Conservation (phyloP, 2,888 invertebrate species). For the Thera obeliscata region DNA sequence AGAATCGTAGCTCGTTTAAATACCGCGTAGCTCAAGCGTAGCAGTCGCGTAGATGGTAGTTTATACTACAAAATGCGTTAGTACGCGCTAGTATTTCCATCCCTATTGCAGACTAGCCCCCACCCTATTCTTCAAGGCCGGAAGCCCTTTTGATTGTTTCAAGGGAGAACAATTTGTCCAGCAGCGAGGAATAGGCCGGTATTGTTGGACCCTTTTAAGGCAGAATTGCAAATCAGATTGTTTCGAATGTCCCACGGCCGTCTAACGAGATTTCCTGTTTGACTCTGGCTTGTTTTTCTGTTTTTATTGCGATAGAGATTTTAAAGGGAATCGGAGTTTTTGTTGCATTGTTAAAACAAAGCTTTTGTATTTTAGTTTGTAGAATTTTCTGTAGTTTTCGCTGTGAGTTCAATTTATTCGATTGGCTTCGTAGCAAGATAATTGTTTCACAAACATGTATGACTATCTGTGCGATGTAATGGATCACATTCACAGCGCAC, state of each 20-base stretch:
- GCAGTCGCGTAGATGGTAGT: constrained; percentile 3
- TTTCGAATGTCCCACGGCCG: constrained; percentile 50
- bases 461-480: constrained; percentile 9
- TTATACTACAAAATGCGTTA: background rate
- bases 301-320: constrained; percentile 35
- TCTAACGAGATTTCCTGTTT: constrained; percentile 50
- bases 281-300: constrained; percentile 37
- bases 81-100: background rate
- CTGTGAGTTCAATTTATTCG: background rate
- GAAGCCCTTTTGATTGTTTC: constrained; percentile 56
- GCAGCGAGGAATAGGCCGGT: constrained; percentile 28
- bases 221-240: constrained; percentile 69
- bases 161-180: constrained; percentile 48
- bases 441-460: background rate
- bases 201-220: constrained; percentile 55
- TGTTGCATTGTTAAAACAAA: constrained; percentile 10
- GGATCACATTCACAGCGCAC: background rate
- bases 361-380: constrained; percentile 6
- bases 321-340: constrained; percentile 29
- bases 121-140: constrained; percentile 15
- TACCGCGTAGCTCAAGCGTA: constrained; percentile 5
- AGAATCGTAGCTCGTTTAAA: background rate
- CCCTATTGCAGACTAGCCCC: background rate
- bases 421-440: background rate
- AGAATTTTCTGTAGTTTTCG: background rate